These are phyloP conservation scores for Brachionus plicatilis DNA, from an alignment of 1,140 invertebrate genomes.

Conservation along the genomic window DNA sequence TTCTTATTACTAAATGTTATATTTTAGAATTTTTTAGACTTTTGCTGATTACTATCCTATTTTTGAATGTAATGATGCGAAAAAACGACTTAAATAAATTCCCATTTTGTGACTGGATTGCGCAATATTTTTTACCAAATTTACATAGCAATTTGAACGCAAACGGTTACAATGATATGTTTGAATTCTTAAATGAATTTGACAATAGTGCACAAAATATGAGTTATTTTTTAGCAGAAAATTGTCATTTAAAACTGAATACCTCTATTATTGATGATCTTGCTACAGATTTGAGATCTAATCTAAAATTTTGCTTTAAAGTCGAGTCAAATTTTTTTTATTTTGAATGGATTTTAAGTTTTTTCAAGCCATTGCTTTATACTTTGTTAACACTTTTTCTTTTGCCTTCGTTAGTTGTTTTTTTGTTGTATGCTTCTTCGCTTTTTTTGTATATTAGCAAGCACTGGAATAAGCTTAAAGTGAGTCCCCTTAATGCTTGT, in stretches of 20 bases:
- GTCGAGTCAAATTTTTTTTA: slow-evolving; percentile 30
- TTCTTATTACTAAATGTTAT: background rate
- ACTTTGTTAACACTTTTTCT: slow-evolving; percentile 32
- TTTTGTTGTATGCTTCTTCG: slow-evolving; percentile 20
- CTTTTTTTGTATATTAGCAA: slow-evolving; percentile 22
- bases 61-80: background rate
- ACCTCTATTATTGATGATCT: background rate
- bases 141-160: background rate
- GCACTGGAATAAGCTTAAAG: slow-evolving; percentile 39
- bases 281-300: background rate
- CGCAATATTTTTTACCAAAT: slow-evolving; percentile 18
- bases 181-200: background rate
- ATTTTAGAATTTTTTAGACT: background rate
- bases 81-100: background rate
- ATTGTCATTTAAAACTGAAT: background rate
- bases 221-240: background rate
- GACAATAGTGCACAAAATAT: background rate
- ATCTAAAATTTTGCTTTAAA: slow-evolving; percentile 4
- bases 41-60: background rate
- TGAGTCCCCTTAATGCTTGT: background rate
- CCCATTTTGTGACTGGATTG: slow-evolving; percentile 8
- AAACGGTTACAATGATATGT: background rate
- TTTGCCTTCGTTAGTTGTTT: slow-evolving; percentile 11
- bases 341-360: slow-evolving; percentile 24
- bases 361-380: slow-evolving; percentile 8